Evolutionary conservation across 2,797 vertebrate genomes (phyloP).

Genomic region (Brachyrhaphis roseni): DNA sequence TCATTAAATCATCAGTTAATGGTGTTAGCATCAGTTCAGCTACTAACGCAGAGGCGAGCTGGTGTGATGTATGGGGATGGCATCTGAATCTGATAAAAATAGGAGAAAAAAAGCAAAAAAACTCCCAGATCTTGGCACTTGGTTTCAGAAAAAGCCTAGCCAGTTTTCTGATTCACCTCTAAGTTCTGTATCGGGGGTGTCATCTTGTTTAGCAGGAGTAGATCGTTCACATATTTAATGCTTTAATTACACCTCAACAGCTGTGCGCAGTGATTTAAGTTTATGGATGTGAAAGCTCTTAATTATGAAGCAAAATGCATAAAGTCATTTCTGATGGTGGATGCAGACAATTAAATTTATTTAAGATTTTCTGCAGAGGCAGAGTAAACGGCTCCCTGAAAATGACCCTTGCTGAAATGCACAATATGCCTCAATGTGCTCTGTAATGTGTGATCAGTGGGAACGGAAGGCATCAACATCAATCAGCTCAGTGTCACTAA

Average conservation of each 20-base stretch:
- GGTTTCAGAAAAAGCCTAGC: constrained; percentile 50
- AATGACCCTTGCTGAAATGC: constrained; percentile 75
- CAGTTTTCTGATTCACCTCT: constrained; percentile 71
- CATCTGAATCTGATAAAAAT: constrained; percentile 59
- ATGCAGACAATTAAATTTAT: constrained; percentile 89
- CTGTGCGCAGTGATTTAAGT: constrained; percentile 87
- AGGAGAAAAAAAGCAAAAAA: constrained; percentile 19
- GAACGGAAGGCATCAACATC: constrained; percentile 67
- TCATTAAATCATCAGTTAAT: constrained; percentile 81
- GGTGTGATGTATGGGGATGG: constrained; percentile 69
- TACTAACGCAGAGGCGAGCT: constrained; percentile 56
- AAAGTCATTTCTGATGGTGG: constrained; percentile 85
- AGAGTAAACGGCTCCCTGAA: constrained; percentile 73
- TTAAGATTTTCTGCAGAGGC: constrained; percentile 83
- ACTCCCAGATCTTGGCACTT: constrained; percentile 18
- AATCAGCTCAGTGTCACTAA: constrained; percentile 50
- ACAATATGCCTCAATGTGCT: constrained; percentile 69
- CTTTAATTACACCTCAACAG: constrained; percentile 88
- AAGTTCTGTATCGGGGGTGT: constrained; percentile 73
- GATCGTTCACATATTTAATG: constrained; percentile 87
- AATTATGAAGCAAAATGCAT: constrained; percentile 88
- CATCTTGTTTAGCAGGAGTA: constrained; percentile 84
- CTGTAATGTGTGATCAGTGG: constrained; percentile 66
- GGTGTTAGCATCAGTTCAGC: constrained; percentile 75
- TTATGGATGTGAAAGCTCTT: constrained; percentile 88